These are phyloP conservation scores for Coryphaenoides rupestris DNA, from an alignment of 2,113 vertebrate species.

Conservation along the genomic window DNA sequence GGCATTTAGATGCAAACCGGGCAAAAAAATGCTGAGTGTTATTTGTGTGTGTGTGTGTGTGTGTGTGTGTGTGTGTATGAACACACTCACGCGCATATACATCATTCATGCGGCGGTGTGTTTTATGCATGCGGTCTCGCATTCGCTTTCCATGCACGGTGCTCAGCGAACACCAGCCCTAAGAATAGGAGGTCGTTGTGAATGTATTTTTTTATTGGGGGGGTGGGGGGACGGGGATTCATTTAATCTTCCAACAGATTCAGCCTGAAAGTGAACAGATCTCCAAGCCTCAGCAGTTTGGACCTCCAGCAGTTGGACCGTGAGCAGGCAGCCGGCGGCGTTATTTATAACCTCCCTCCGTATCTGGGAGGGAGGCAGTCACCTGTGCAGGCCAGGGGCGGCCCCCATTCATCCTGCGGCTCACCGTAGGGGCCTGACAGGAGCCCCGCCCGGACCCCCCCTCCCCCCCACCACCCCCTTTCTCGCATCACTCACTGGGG, in stretches of 20 bases:
- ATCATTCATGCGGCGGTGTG: no score
- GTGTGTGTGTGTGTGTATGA: conserved; percentile 16
- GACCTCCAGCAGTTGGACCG: background rate
- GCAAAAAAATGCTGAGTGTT: background rate
- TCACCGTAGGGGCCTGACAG: conserved; percentile 25
- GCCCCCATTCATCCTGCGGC: conserved; percentile 37
- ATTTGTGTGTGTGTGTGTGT: conserved; percentile 5
- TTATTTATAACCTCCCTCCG: conserved; percentile 29
- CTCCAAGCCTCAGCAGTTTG: background rate
- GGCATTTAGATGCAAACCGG: conserved; percentile 18
- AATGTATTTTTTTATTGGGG: no score
- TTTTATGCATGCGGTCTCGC: no score
- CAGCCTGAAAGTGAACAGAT: background rate
- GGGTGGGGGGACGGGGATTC: no score
- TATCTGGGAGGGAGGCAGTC: conserved; percentile 35
- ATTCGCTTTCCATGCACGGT: no score
- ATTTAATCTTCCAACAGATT: background rate
- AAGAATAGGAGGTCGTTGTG: no score
- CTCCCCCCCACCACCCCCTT: no score
- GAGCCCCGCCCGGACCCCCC: conserved; percentile 1
- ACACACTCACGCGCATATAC: no score
- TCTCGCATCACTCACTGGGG: conserved; percentile 36
- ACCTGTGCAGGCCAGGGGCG: conserved; percentile 29
- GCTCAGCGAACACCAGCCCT: no score
- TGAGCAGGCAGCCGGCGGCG: background rate